Evolutionary conservation across 2,113 vertebrate species (phyloP).

Genomic region (Rutilus rutilus): DNA sequence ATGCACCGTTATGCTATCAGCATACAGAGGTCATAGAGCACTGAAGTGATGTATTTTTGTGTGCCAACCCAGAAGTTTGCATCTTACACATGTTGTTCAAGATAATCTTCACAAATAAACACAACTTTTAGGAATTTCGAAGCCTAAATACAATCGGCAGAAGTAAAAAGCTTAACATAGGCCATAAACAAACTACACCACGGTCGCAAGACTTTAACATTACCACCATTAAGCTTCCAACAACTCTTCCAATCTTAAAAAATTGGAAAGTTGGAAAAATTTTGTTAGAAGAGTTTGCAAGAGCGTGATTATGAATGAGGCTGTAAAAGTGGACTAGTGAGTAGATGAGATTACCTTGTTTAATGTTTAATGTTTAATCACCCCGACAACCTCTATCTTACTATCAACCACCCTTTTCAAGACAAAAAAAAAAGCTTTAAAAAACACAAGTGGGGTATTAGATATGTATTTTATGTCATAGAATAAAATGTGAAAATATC

Average conservation of each 20-base stretch:
- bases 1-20: neutral
- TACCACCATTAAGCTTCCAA: neutral
- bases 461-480: neutral
- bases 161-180: neutral
- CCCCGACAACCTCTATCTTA: neutral
- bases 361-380: neutral
- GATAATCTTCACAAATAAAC: neutral
- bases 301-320: neutral
- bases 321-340: neutral
- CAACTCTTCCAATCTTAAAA: neutral
- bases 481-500: neutral
- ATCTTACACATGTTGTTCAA: neutral
- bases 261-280: neutral
- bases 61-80: neutral
- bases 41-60: neutral
- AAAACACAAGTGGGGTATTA: neutral
- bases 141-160: conserved; percentile 1
- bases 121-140: neutral
- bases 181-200: neutral
- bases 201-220: neutral
- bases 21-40: neutral
- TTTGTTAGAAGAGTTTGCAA: neutral
- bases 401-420: neutral
- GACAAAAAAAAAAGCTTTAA: neutral
- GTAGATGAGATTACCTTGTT: neutral